phyloP scores from a whole-genome alignment of 2,888 invertebrate genomes.

The Drosophila setosimentum region DNA sequence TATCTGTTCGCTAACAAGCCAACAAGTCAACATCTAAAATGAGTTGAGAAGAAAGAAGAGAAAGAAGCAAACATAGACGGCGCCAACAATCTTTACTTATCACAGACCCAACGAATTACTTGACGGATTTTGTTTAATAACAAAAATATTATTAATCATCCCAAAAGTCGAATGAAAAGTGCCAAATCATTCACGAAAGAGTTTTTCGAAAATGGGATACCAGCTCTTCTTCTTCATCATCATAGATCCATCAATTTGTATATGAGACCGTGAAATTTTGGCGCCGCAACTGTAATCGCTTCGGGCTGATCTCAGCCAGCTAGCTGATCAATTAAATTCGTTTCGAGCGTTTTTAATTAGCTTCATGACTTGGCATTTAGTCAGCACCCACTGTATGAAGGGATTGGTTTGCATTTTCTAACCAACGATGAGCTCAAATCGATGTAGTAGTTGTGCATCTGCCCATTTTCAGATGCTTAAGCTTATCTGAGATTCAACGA shows the following conservation, averaged over 20 bases:
- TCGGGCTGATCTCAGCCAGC: slow-evolving; percentile 45
- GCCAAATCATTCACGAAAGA: slow-evolving; percentile 67
- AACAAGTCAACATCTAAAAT: slow-evolving; percentile 49
- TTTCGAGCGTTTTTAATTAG: slow-evolving; percentile 84
- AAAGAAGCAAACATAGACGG: slow-evolving; percentile 45
- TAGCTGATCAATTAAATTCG: slow-evolving; percentile 84
- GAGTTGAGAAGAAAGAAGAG: slow-evolving; percentile 3
- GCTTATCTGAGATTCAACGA: neutral
- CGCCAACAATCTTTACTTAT: slow-evolving; percentile 66
- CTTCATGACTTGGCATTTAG: slow-evolving; percentile 78
- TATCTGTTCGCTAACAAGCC: slow-evolving; percentile 74
- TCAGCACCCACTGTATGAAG: slow-evolving; percentile 48
- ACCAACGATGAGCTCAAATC: slow-evolving; percentile 14
- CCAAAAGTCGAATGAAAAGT: slow-evolving; percentile 53
- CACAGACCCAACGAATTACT: slow-evolving; percentile 40
- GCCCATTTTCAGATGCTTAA: neutral
- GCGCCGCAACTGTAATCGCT: slow-evolving; percentile 69
- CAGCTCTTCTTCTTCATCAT: neutral
- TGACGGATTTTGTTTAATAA: slow-evolving; percentile 51
- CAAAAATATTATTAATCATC: slow-evolving; percentile 65
- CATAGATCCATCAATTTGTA: slow-evolving; percentile 60
- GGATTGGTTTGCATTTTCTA: neutral
- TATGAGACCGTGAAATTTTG: slow-evolving; percentile 70
- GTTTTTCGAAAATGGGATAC: slow-evolving; percentile 43
- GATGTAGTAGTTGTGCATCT: slow-evolving; percentile 5